phyloP scores from a whole-genome alignment of 2,888 invertebrate genomes.

The Drosophila cyrtoloma region DNA sequence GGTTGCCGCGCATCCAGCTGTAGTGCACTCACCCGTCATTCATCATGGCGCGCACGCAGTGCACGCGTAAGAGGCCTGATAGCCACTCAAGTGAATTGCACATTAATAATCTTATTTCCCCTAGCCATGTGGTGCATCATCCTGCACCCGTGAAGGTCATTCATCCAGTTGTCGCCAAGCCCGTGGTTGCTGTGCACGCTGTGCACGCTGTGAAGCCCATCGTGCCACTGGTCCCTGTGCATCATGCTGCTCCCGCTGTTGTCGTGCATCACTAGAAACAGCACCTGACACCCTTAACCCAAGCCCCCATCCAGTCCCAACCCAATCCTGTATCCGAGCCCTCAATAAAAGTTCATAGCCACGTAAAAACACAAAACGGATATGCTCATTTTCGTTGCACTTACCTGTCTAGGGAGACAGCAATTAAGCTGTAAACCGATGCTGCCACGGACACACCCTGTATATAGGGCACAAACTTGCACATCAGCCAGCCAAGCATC shows the following conservation, averaged over 20 bases:
- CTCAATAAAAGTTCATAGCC: constrained; percentile 69
- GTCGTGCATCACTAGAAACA: constrained; percentile 81
- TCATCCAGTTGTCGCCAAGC: constrained; percentile 76
- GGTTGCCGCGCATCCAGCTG: constrained; percentile 62
- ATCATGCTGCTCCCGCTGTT: constrained; percentile 82
- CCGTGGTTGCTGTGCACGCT: constrained; percentile 71
- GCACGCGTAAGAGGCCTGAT: constrained; percentile 75
- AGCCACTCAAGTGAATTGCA: neutral
- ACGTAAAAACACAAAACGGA: constrained; percentile 45
- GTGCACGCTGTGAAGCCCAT: constrained; percentile 70
- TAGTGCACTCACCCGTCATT: constrained; percentile 73
- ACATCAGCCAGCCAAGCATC: constrained; percentile 97
- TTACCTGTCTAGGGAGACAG: constrained; percentile 97
- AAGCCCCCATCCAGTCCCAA: constrained; percentile 9
- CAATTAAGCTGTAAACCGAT: constrained; percentile 97
- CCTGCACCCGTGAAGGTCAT: constrained; percentile 84
- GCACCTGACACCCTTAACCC: neutral
- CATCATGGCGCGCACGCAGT: constrained; percentile 83
- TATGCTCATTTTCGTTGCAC: constrained; percentile 72
- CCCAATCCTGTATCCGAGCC: constrained; percentile 32
- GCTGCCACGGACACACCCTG: constrained; percentile 98
- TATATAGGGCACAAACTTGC: constrained; percentile 97
- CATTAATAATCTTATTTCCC: constrained; percentile 3
- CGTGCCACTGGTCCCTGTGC: constrained; percentile 82
- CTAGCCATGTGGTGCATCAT: constrained; percentile 83